A percentile compares a stretch with the other conserved stretches of the same genome.
These are phyloP conservation scores for Macrophya alboannulata DNA, from an alignment of 2,888 invertebrate genomes.

Conservation along the genomic window DNA sequence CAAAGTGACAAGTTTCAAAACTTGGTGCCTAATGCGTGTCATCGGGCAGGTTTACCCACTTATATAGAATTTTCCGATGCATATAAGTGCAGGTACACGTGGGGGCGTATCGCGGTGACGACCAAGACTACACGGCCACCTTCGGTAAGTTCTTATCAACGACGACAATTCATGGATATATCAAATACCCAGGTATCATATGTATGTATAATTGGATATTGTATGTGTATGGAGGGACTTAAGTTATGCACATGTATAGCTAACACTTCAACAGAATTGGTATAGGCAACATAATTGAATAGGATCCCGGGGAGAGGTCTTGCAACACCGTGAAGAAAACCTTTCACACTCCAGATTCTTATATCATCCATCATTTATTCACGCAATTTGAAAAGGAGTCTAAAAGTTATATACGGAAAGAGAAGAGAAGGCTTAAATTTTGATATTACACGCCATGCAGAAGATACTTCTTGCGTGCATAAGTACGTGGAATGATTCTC, in stretches of 20 bases:
- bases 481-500: not conserved
- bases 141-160: conserved; percentile 27
- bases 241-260: not conserved
- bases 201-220: not conserved
- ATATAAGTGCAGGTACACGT: not conserved
- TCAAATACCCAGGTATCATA: not conserved
- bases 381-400: not conserved
- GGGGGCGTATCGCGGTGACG: conserved; percentile 19
- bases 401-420: not conserved
- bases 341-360: not conserved
- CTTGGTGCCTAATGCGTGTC: conserved; percentile 24
- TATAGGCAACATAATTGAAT: not conserved
- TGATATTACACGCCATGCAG: not conserved
- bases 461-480: not conserved
- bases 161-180: conserved; percentile 4
- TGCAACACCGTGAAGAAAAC: not conserved
- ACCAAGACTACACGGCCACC: conserved; percentile 5
- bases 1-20: not conserved
- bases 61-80: conserved; percentile 1
- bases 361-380: not conserved
- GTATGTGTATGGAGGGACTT: not conserved
- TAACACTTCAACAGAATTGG: not conserved
- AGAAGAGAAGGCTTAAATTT: not conserved
- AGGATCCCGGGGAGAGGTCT: not conserved
- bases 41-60: not conserved